Evolutionary conservation across 1,140 invertebrate species (phyloP).

Genomic region (Teleopsis dalmanni): DNA sequence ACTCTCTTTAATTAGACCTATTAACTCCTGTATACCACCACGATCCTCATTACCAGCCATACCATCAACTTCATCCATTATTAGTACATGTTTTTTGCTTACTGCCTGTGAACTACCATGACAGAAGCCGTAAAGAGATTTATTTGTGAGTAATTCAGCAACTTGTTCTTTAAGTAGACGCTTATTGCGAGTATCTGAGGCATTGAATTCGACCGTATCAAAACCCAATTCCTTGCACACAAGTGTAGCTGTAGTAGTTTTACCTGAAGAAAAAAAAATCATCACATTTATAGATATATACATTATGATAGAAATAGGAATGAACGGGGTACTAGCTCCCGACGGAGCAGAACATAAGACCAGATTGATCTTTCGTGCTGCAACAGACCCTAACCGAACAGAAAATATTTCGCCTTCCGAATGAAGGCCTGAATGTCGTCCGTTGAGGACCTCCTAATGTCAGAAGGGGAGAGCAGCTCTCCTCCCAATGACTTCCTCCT

Average conservation of each 20-base stretch:
- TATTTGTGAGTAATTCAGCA: slow-evolving; percentile 65
- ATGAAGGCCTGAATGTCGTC: too few relatives aligned
- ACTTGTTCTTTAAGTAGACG: slow-evolving; percentile 77
- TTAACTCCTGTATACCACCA: slow-evolving; percentile 92
- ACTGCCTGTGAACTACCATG: slow-evolving; percentile 49
- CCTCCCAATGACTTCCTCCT: too few relatives aligned
- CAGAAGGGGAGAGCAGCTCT: too few relatives aligned
- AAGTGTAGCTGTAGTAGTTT: slow-evolving; percentile 81
- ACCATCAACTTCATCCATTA: slow-evolving; percentile 99
- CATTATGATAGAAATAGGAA: too few relatives aligned
- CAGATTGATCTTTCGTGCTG: too few relatives aligned
- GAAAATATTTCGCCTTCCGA: too few relatives aligned
- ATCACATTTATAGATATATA: too few relatives aligned
- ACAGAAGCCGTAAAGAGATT: slow-evolving; percentile 58
- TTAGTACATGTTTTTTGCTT: slow-evolving; percentile 72
- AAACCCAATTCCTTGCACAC: slow-evolving; percentile 81
- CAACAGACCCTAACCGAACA: too few relatives aligned
- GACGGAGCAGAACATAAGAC: too few relatives aligned
- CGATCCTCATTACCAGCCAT: slow-evolving; percentile 99
- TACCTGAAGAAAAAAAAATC: slow-evolving; percentile 52
- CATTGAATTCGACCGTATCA: slow-evolving; percentile 92
- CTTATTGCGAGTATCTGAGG: slow-evolving; percentile 93
- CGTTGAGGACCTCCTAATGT: too few relatives aligned
- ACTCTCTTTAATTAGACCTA: slow-evolving; percentile 82
- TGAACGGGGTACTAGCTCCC: too few relatives aligned